A percentile compares a stretch with the other conserved stretches of the same genome.
phyloP scores from a whole-genome alignment of 2,113 vertebrate species.

The Tragelaphus scriptus region DNA sequence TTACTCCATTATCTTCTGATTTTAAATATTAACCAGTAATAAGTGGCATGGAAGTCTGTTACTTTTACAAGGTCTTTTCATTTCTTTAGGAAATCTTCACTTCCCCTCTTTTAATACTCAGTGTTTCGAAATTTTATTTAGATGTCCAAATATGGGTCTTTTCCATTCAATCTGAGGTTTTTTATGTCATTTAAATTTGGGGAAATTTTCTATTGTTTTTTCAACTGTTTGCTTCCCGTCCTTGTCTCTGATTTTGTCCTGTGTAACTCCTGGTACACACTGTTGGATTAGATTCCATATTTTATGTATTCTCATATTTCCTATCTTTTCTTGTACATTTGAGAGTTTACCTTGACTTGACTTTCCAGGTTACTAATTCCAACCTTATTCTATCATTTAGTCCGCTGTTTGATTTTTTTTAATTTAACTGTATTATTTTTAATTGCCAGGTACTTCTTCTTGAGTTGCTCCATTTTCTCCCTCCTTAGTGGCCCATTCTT shows the following conservation, averaged over 20 bases:
- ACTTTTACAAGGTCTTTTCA: neutral
- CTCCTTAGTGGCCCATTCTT: neutral
- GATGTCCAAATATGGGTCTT: neutral
- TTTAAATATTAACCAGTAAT: neutral
- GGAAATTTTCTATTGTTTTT: neutral
- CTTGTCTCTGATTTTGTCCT: neutral
- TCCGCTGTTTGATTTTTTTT: neutral
- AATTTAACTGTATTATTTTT: neutral
- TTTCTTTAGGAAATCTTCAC: neutral
- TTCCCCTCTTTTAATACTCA: neutral
- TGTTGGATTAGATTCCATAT: neutral
- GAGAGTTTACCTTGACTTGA: neutral
- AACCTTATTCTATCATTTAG: neutral
- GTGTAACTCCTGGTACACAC: neutral
- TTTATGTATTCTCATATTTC: neutral
- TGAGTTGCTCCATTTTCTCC: neutral
- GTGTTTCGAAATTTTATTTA: neutral
- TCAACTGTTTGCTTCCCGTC: neutral
- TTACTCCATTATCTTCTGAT: neutral
- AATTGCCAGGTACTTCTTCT: neutral
- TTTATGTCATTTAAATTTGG: neutral
- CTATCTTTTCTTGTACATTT: conserved; percentile 10
- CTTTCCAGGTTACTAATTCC: neutral
- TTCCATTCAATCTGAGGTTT: neutral
- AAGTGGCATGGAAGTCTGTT: neutral